phyloP scores from a whole-genome alignment of 2,888 invertebrate species.

The Eristalinus sepulchralis region DNA sequence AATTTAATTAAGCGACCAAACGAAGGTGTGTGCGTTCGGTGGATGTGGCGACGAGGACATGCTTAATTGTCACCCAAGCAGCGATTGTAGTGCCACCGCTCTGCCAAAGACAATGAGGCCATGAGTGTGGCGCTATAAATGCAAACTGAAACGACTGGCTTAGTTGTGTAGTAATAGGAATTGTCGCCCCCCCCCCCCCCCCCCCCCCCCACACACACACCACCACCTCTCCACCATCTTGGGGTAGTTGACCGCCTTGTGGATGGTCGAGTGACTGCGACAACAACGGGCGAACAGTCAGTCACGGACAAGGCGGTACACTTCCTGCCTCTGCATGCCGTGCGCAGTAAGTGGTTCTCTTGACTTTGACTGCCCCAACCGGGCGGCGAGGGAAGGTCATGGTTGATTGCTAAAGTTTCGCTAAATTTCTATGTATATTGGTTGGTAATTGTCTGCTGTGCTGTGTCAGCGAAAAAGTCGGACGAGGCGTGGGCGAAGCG shows the following conservation, averaged over 20 bases:
- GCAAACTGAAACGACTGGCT: slow-evolving; percentile 6
- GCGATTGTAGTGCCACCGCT: not conserved
- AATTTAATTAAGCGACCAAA: slow-evolving; percentile 47
- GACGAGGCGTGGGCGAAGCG: not conserved
- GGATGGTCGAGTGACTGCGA: not conserved
- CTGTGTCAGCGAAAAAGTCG: slow-evolving; percentile 4
- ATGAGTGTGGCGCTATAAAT: not conserved
- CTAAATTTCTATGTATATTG: slow-evolving; percentile 62
- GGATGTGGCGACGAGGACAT: not conserved
- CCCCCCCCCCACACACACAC: no score
- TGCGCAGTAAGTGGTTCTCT: slow-evolving; percentile 36
- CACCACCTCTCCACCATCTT: no score
- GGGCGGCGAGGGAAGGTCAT: slow-evolving; percentile 53
- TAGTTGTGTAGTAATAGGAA: slow-evolving; percentile 51
- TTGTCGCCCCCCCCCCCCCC: not conserved
- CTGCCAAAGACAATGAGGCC: not conserved
- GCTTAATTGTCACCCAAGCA: slow-evolving; percentile 45
- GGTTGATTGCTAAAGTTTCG: slow-evolving; percentile 69
- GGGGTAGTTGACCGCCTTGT: slow-evolving; percentile 1
- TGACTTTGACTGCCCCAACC: slow-evolving; percentile 37
- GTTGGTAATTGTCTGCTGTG: slow-evolving; percentile 64
- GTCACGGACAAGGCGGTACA: slow-evolving; percentile 16
- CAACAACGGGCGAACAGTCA: slow-evolving; percentile 9
- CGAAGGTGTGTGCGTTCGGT: not conserved
- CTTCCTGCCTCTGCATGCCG: not conserved